These are phyloP conservation scores for Cryptoleucopteryx plumbea DNA, from an alignment of 2,113 vertebrate species.

Conservation along the genomic window DNA sequence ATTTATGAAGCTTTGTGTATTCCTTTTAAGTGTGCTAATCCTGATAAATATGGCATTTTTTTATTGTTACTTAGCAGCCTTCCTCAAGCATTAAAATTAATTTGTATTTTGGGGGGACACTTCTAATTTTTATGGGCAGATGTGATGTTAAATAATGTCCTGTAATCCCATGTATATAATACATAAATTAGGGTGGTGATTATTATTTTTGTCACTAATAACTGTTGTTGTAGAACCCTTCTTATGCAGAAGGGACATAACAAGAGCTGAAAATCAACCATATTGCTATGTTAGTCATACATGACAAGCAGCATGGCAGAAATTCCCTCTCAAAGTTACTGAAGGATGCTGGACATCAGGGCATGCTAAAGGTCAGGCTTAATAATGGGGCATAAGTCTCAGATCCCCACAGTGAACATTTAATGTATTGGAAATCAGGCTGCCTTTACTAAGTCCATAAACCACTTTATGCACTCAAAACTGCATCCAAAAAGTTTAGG, in stretches of 20 bases:
- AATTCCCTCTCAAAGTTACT: neutral
- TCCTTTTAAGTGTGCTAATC: neutral
- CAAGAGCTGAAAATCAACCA: neutral
- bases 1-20: neutral
- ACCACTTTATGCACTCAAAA: neutral
- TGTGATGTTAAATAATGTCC: neutral
- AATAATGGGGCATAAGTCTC: neutral
- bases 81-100: neutral
- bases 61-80: neutral
- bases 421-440: neutral
- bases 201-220: neutral
- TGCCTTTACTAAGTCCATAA: neutral
- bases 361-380: neutral
- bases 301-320: neutral
- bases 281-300: neutral
- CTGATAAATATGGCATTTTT: neutral
- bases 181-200: neutral
- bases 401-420: neutral
- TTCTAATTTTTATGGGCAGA: neutral
- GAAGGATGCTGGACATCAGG: neutral
- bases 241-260: neutral
- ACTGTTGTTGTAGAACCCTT: neutral
- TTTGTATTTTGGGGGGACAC: neutral
- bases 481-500: neutral
- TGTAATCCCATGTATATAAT: neutral